Conservation (phyloP, 2,888 invertebrate species). For the Erpobdella octoculata region DNA sequence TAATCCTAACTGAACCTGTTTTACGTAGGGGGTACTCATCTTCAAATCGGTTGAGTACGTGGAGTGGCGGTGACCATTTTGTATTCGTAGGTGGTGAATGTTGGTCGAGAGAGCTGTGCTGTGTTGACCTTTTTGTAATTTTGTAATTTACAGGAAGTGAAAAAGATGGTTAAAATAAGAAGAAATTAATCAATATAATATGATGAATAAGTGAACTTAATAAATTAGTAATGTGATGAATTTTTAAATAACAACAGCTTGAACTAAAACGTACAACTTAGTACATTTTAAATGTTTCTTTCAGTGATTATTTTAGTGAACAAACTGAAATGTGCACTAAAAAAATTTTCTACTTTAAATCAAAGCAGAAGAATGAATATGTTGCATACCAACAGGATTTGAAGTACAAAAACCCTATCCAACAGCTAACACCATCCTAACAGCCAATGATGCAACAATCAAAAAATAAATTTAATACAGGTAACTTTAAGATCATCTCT, state of each 20-base stretch:
- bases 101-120: conserved; percentile 48
- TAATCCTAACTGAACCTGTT: conserved; percentile 64
- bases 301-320: too few relatives aligned
- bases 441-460: too few relatives aligned
- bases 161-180: neutral
- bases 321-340: too few relatives aligned
- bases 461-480: neutral
- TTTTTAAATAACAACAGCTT: neutral
- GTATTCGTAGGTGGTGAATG: conserved; percentile 45
- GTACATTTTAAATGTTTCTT: too few relatives aligned
- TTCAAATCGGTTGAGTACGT: conserved; percentile 57
- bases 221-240: neutral
- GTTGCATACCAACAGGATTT: too few relatives aligned
- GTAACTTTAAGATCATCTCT: conserved; percentile 66
- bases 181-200: neutral
- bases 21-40: conserved; percentile 85
- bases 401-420: neutral
- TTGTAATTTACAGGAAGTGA: too few relatives aligned
- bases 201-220: neutral
- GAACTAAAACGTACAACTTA: too few relatives aligned
- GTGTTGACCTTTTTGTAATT: conserved; percentile 29
- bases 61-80: conserved; percentile 53
- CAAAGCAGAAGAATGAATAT: too few relatives aligned
- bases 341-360: too few relatives aligned
- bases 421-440: neutral